Base-by-base conservation (phyloP, 2,888 invertebrate species). In the Diachrysia chrysitis region DNA sequence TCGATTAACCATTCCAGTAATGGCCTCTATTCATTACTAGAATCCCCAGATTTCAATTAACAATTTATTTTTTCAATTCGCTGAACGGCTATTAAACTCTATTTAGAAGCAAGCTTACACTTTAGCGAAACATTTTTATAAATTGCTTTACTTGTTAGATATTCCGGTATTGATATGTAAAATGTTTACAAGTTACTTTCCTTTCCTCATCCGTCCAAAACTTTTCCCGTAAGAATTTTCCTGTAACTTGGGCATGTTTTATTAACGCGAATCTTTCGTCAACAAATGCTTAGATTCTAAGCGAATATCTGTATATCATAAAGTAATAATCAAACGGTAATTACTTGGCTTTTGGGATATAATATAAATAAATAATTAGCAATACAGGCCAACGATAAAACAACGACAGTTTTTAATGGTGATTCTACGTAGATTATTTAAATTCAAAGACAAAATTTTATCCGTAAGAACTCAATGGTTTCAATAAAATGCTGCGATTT, bases 11-110 rank as follows among this genome's bases (percentile, higher is more conserved):
- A 25, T 25, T 23, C 46, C 19, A 10, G 16, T 51, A 51, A 67
- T 46, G 17, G 54, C 67, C 57, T 48, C 46, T 37, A 37, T 16
- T 73, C 23, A 42, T 46, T 54, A 35, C 29, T 23, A 48, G 21
- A 12, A 23, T 32, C 12, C 37, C 21, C 37, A 35, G 21, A 4
- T 57, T 37, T 57, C 16, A 25, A 46, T 23, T 23, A 37, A 23
- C 46, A 25, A 59, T 53, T 19, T 56, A 56, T 55, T 14, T 12
- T 29, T 16, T 21, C 23, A 25, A 25, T 23, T 23, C 16, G 23
- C 53, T 53, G 53, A 23, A 16, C 19, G 32, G 48, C 48, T 42
- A 42, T 42, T 42, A 42, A 42, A 42, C n/a, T n/a, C 42, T 42
- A n/a, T 42, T 42, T 42, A 42, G n/a, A 42, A 42, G n/a, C 42